A percentile compares a stretch with the other conserved stretches of the same genome.
Evolutionary conservation across 2,797 vertebrate species (phyloP).

Genomic region (Oryzias dopingdopingensis): DNA sequence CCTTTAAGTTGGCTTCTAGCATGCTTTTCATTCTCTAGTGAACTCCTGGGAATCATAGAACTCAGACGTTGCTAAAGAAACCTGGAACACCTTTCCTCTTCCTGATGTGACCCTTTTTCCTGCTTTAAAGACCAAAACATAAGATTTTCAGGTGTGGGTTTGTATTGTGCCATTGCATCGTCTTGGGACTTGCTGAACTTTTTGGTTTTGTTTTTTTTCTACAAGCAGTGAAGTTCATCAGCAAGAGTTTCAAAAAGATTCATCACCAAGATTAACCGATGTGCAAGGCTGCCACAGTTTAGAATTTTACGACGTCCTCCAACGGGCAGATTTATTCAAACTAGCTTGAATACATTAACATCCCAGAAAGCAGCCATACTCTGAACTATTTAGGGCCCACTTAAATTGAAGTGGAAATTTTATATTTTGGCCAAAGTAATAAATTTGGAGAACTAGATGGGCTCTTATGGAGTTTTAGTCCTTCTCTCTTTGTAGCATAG

Average conservation of each 20-base stretch:
- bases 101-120: not conserved
- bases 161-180: not conserved
- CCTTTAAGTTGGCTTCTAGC: not conserved
- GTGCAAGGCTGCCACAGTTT: conserved; percentile 14
- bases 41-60: not conserved
- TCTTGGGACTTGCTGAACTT: not conserved
- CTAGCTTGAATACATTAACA: conserved; percentile 21
- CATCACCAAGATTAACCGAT: conserved; percentile 10
- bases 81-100: not conserved
- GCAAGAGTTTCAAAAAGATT: conserved; percentile 22
- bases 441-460: conserved; percentile 2
- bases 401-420: conserved; percentile 31
- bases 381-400: conserved; percentile 5
- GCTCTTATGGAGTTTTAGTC: conserved; percentile 11
- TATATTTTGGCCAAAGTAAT: conserved; percentile 17
- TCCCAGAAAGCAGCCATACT: conserved; percentile 15
- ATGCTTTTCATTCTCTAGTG: not conserved
- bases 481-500: not conserved
- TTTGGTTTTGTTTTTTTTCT: conserved; percentile 1
- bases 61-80: not conserved
- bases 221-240: conserved; percentile 1
- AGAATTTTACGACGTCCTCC: conserved; percentile 17
- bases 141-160: not conserved
- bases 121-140: not conserved
- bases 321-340: conserved; percentile 18